Conservation (phyloP, 2,797 vertebrate species). For the Anabas testudineus region DNA sequence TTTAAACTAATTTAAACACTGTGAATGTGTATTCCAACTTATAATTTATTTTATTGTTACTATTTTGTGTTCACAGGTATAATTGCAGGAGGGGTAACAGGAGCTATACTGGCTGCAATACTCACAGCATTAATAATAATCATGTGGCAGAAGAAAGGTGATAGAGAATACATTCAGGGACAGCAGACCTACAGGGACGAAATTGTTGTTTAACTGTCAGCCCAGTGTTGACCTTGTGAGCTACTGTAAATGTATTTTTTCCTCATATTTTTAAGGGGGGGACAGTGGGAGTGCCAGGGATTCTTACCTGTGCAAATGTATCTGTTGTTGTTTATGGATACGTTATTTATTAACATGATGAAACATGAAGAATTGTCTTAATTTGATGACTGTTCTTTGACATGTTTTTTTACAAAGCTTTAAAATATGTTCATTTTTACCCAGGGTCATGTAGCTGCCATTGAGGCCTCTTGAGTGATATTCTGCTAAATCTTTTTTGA, state of each 20-base stretch:
- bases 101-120: conserved; percentile 81
- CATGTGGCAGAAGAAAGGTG: conserved; percentile 88
- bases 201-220: conserved; percentile 40
- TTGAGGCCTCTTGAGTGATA: neutral
- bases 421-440: neutral
- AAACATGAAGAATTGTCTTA: neutral
- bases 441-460: neutral
- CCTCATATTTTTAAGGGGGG: neutral
- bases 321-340: conserved; percentile 8
- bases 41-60: neutral
- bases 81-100: conserved; percentile 87
- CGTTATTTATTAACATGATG: conserved; percentile 41
- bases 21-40: conserved; percentile 1
- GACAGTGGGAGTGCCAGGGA: neutral
- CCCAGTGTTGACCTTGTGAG: neutral
- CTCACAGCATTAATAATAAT: conserved; percentile 88
- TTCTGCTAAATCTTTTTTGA: neutral
- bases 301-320: conserved; percentile 11
- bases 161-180: conserved; percentile 84
- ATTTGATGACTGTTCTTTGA: neutral
- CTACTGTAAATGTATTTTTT: conserved; percentile 9
- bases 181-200: conserved; percentile 68
- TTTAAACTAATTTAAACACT: neutral
- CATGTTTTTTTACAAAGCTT: conserved; percentile 2
- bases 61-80: conserved; percentile 77